Evolutionary conservation across 2,797 vertebrate genomes (phyloP), one percentile per base, ranked within the genome.

Genomic region (Psittacula echo): DNA sequence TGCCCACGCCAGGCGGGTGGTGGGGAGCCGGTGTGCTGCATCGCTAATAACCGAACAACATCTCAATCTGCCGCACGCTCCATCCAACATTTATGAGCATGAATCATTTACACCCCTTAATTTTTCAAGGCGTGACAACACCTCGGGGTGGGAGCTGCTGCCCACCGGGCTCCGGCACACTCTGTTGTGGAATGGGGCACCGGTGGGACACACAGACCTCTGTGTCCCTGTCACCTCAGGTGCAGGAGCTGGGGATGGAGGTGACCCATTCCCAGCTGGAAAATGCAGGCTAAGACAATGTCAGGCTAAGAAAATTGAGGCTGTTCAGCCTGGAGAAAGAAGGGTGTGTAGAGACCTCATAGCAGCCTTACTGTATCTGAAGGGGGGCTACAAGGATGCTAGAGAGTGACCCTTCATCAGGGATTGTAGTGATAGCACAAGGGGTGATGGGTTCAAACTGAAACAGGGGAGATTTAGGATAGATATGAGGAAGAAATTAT

Each of bases 41-140:
- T 48, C 3, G 3, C 66, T 79, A 66, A 87, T 18, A 70, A 72
- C 56, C 13, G 7, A 58, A 56, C 45, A 29, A 41, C 39, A 13
- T 27, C 76, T 73, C 64, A 74, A 83, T 82, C 64, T 60, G 81
- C 75, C 7, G 19, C 1, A 1, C 3, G 11, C 45, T 70, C 81
- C 75, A 87, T 93, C 61, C 85, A 91, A 89, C 77, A 83, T 89
- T 95, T 23, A 94, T 80, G 77, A 86, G 85, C 89, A 65, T 62
- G 66, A 95, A 94, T 93, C 88, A 93, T 96, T 94, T 68, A 89
- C 47, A 90, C 20, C 44, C 22, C 50, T 86, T 88, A 75, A 90
- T 83, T 80, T 87, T 84, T 93, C 93, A 81, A 83, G 53, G n/a
- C 20, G 4, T 2, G 5, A 4, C 2, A 21, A 84, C 30, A 62